Evolutionary conservation across 2,888 invertebrate genomes (phyloP).

Genomic region (Amiota minor): DNA sequence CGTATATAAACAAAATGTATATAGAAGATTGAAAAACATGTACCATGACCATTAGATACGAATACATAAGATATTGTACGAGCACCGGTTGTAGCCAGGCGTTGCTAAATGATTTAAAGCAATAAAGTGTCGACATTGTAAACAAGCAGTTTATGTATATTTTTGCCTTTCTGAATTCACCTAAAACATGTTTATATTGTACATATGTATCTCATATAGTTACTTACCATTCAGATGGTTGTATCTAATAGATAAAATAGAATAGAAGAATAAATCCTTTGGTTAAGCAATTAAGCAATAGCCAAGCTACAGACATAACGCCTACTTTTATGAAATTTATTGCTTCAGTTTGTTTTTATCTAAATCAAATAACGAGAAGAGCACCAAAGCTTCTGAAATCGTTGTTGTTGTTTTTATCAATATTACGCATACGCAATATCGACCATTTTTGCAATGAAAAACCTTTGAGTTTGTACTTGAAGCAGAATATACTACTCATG

Average conservation of each 20-base stretch:
- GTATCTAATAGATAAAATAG: no score
- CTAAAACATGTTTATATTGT: slow-evolving; percentile 16
- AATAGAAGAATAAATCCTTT: no score
- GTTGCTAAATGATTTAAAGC: slow-evolving; percentile 51
- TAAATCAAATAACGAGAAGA: not conserved
- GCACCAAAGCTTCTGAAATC: not conserved
- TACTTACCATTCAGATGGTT: not conserved
- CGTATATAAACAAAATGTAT: slow-evolving; percentile 12
- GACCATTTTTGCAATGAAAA: not conserved
- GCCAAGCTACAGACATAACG: slow-evolving; percentile 11
- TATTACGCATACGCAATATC: slow-evolving; percentile 17
- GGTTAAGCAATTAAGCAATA: not conserved
- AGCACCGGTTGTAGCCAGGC: not conserved
- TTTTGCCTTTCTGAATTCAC: slow-evolving; percentile 4
- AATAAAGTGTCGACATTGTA: slow-evolving; percentile 43
- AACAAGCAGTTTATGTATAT: not conserved
- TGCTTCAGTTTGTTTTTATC: slow-evolving; percentile 5
- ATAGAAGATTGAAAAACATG: not conserved
- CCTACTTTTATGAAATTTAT: slow-evolving; percentile 14
- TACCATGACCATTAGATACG: not conserved
- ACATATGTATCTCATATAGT: not conserved
- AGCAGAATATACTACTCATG: not conserved
- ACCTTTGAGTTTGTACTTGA: no score
- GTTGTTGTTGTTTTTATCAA: not conserved
- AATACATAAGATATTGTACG: not conserved